Percentiles rank a stretch among this genome's conserved stretches.
phyloP scores from a whole-genome alignment of 2,797 vertebrate genomes.

The Peromyscus nudipes region DNA sequence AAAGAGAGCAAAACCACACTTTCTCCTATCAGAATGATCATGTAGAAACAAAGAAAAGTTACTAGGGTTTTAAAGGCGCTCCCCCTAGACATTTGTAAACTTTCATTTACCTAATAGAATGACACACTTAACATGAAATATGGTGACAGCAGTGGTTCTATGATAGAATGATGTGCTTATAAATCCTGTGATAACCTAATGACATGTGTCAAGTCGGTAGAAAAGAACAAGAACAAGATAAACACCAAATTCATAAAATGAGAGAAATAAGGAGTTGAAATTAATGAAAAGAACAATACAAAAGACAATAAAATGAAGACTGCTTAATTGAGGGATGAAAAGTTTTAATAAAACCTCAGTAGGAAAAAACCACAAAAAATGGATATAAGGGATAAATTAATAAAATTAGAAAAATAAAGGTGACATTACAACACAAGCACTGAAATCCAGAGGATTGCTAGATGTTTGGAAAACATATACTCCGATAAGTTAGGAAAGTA shows the following conservation, averaged over 20 bases:
- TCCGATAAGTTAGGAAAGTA: neutral
- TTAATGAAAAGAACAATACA: neutral
- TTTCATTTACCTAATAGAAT: neutral
- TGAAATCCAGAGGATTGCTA: neutral
- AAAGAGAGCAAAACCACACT: neutral
- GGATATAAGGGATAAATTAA: neutral
- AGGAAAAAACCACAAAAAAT: neutral
- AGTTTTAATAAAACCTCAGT: neutral
- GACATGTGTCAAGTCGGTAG: neutral
- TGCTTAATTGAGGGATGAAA: neutral
- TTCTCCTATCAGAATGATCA: neutral
- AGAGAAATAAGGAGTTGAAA: neutral
- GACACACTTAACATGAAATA: neutral
- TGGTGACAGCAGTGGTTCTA: too few relatives aligned
- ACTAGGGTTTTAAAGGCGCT: neutral
- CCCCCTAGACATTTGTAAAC: neutral
- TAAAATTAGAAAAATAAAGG: neutral
- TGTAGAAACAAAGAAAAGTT: neutral
- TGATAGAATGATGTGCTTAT: neutral
- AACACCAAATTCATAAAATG: neutral
- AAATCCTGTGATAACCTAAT: neutral
- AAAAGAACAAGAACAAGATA: neutral
- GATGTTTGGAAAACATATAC: neutral
- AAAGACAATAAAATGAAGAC: too few relatives aligned
- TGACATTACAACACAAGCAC: neutral